phyloP scores from a whole-genome alignment of 1,140 invertebrate genomes.

The Oncopodura yosiiana region DNA sequence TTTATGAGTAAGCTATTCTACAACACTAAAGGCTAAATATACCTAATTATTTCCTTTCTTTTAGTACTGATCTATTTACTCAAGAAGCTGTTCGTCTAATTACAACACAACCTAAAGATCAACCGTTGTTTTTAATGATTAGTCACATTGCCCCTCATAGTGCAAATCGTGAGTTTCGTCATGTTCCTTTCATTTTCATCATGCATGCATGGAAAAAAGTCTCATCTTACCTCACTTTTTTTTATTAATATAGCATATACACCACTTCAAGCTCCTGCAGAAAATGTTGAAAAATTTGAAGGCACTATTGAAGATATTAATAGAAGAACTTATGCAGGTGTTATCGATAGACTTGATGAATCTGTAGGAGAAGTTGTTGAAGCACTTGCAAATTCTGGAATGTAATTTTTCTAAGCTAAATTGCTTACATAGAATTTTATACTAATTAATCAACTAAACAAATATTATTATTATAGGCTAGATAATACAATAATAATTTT shows the following conservation, averaged over 20 bases:
- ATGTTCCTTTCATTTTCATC: no score
- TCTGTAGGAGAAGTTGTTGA: conserved; percentile 44
- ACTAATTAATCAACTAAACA: conserved; percentile 16
- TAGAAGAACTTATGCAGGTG: conserved; percentile 67
- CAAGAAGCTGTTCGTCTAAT: conserved; percentile 60
- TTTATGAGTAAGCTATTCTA: no score
- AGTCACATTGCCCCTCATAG: conserved; percentile 70
- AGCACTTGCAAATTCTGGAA: conserved; percentile 37
- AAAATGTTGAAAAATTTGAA: conserved; percentile 58
- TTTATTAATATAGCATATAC: no score
- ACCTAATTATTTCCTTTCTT: no score
- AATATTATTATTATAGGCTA: no score
- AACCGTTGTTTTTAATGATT: conserved; percentile 68
- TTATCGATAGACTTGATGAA: conserved; percentile 43
- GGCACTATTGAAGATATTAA: conserved; percentile 64
- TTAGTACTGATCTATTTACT: conserved; percentile 69
- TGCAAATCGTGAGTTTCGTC: no score
- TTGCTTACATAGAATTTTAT: no score
- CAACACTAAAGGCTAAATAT: no score
- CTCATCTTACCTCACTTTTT: no score
- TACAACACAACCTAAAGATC: conserved; percentile 36
- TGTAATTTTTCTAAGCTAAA: no score
- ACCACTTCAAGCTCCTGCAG: conserved; percentile 64
- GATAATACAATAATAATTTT: conserved; percentile 44
- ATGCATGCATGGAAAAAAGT: no score